Percentiles rank a stretch among this genome's conserved stretches.
phyloP scores from a whole-genome alignment of 2,888 invertebrate species.

The Drosophila infuscata region DNA sequence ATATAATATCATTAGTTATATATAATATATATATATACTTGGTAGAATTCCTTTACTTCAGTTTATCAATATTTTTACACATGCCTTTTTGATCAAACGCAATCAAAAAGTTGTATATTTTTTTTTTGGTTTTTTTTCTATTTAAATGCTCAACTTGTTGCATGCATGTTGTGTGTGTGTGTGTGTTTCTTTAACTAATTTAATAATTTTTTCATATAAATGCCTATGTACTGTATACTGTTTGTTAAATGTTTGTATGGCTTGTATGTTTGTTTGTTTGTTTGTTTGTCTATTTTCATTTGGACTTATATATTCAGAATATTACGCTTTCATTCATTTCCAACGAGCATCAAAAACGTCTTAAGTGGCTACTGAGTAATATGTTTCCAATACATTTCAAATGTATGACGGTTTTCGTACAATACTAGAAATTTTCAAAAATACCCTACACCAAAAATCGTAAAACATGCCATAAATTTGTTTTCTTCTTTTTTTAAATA shows the following conservation, averaged over 20 bases:
- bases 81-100: constrained; percentile 75
- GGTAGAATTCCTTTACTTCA: constrained; percentile 70
- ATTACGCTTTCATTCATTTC: constrained; percentile 35
- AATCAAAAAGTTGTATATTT: constrained; percentile 69
- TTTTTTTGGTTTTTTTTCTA: constrained; percentile 41
- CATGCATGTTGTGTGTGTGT: constrained; percentile 59
- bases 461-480: constrained; percentile 32
- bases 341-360: constrained; percentile 47
- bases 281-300: constrained; percentile 19
- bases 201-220: constrained; percentile 53
- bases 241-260: constrained; percentile 39
- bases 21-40: constrained; percentile 58
- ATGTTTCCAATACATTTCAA: constrained; percentile 65
- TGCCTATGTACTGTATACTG: constrained; percentile 58
- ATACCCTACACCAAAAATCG: constrained; percentile 46
- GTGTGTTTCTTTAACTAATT: constrained; percentile 44
- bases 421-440: constrained; percentile 47
- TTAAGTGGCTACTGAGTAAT: constrained; percentile 39
- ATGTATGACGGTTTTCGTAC: constrained; percentile 51
- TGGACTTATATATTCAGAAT: constrained; percentile 54
- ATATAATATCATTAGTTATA: constrained; percentile 74
- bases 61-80: constrained; percentile 51
- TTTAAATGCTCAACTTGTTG: constrained; percentile 75
- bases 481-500: constrained; percentile 2
- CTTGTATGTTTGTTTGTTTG: constrained; percentile 30